These are phyloP conservation scores for Propithecus deckenii DNA, from an alignment of 2,797 vertebrate genomes.

Conservation along the genomic window DNA sequence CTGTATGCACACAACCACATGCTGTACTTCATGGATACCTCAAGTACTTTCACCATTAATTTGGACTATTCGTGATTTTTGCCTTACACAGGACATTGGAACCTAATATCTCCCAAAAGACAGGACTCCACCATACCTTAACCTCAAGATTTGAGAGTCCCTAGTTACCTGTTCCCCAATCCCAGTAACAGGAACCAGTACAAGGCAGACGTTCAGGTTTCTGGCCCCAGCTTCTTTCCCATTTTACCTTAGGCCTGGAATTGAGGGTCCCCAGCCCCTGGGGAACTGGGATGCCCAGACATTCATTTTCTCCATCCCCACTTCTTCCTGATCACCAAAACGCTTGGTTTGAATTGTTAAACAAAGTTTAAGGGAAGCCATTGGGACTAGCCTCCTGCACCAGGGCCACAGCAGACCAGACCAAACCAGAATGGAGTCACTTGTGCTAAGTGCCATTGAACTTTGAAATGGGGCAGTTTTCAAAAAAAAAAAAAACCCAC, in stretches of 20 bases:
- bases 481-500: background rate
- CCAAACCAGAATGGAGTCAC: background rate
- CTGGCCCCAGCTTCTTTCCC: background rate
- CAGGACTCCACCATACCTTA: background rate
- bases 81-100: background rate
- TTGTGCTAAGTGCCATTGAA: background rate
- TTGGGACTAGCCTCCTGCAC: background rate
- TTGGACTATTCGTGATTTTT: background rate
- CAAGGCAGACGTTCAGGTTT: background rate
- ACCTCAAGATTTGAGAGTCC: background rate
- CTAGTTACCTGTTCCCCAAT: background rate
- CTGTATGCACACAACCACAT: background rate
- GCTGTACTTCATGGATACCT: background rate
- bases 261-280: background rate
- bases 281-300: background rate
- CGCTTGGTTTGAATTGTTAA: background rate
- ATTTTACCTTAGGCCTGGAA: background rate
- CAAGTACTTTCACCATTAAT: background rate
- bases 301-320: background rate
- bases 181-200: background rate
- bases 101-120: background rate
- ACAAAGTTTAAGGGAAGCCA: background rate
- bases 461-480: background rate
- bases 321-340: background rate
- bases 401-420: background rate